Evolutionary conservation across 1,140 invertebrate genomes (phyloP), one percentile per base, ranked within the genome.

Genomic region (Pachypsylla venusta): DNA sequence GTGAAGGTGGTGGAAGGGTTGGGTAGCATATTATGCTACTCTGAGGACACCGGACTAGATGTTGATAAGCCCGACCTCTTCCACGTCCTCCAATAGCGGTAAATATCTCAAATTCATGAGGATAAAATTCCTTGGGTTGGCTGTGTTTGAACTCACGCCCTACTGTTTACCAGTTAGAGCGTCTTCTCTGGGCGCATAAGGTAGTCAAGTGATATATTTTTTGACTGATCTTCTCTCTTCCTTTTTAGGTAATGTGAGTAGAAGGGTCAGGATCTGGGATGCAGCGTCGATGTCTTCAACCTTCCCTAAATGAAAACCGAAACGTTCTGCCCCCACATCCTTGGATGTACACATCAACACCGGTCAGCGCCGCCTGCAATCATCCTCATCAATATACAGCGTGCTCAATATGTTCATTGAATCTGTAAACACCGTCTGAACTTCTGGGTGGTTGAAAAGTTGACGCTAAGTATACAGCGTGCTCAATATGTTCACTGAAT

Each of bases 401-500:
- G 14, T 53, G 12, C 19, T 58, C 10, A 57, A 76, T 77, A 69
- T 76, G 75, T 68, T 76, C 75, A 63, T 69, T 76, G 13, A 77
- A 77, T 67, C 19, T 62, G 40, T 24, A 56, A 40, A 30, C 57
- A 57, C 39, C 55, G 26, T 59, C 57, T 28, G 53, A 61, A 42
- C 28, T 58, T 25, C 71, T 73, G 57, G 75, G 74, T 63, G 70
- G 73, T 61, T 68, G n/a, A n/a, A n/a, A n/a, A n/a, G n/a, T n/a
- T n/a, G n/a, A n/a, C n/a, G n/a, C n/a, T n/a, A n/a, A 71, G 60
- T 73, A 75, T 67, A 70, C 71, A 57, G 57, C 62, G 14, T 77
- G 75, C 67, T 72, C 73, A 57, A 76, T 77, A 69, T 76, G 75
- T 68, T 76, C 75, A 63, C 69, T 76, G 13, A 77, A 77, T 67